Conservation (phyloP, 2,797 vertebrate genomes). For the Psittacula derbiana region DNA sequence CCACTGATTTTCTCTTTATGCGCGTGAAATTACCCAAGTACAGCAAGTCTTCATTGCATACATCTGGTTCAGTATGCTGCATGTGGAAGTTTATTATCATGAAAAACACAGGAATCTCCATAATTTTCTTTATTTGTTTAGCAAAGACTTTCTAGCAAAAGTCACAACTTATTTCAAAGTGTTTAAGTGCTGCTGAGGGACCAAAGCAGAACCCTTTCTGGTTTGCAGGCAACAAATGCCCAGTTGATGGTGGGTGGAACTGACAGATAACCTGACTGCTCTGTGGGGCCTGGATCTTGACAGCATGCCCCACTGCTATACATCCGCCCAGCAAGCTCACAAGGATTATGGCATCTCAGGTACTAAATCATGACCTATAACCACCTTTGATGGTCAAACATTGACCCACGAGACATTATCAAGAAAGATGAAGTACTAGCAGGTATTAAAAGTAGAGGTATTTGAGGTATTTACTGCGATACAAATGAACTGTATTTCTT, state of each 20-base stretch:
- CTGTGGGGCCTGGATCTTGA: neutral
- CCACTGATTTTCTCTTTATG: neutral
- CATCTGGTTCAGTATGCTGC: neutral
- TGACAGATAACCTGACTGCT: neutral
- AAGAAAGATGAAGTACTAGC: neutral
- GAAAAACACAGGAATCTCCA: neutral
- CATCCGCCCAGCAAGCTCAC: neutral
- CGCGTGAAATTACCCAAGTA: neutral
- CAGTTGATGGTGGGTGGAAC: neutral
- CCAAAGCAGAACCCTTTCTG: neutral
- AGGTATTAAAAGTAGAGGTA: neutral
- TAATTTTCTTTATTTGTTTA: neutral
- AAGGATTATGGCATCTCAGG: neutral
- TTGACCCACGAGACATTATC: neutral
- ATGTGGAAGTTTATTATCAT: neutral
- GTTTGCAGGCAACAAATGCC: neutral
- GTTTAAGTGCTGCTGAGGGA: neutral
- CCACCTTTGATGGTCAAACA: neutral
- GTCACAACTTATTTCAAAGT: neutral
- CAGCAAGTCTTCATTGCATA: neutral
- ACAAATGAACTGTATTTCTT: neutral
- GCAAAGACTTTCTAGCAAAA: neutral
- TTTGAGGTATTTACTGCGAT: neutral
- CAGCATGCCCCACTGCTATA: neutral
- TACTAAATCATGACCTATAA: neutral